Evolutionary conservation across 2,113 vertebrate genomes (phyloP).

Genomic region (Mobula birostris): DNA sequence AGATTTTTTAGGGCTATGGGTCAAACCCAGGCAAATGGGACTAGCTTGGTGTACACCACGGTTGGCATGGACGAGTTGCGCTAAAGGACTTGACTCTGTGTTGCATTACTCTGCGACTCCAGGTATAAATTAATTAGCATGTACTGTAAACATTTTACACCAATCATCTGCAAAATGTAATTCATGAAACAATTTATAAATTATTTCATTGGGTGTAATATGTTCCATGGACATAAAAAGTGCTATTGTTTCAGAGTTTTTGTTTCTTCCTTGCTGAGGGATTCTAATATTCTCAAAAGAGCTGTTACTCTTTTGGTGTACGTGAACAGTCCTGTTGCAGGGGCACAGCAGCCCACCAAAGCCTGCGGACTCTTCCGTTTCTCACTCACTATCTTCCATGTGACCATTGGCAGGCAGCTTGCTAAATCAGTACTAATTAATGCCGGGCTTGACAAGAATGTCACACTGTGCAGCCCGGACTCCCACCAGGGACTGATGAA

Average conservation of each 20-base stretch:
- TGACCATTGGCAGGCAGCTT: neutral
- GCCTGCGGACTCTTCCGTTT: neutral
- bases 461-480: neutral
- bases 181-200: neutral
- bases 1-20: too few relatives aligned
- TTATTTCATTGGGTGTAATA: too few relatives aligned
- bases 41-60: too few relatives aligned
- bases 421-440: slow-evolving; percentile 22
- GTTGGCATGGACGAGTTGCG: too few relatives aligned
- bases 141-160: neutral
- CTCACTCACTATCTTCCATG: neutral
- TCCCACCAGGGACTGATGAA: neutral
- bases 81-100: too few relatives aligned
- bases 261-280: neutral
- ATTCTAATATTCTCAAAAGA: neutral
- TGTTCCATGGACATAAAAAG: too few relatives aligned
- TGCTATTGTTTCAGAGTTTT: neutral
- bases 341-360: neutral
- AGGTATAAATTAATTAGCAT: neutral
- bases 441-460: neutral
- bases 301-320: neutral
- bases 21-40: too few relatives aligned
- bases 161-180: neutral
- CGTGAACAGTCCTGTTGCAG: neutral
- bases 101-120: too few relatives aligned